Percentiles rank a stretch among this genome's conserved stretches.
These are phyloP conservation scores for Trichopoda pennipes DNA, from an alignment of 2,888 invertebrate species.

Conservation along the genomic window DNA sequence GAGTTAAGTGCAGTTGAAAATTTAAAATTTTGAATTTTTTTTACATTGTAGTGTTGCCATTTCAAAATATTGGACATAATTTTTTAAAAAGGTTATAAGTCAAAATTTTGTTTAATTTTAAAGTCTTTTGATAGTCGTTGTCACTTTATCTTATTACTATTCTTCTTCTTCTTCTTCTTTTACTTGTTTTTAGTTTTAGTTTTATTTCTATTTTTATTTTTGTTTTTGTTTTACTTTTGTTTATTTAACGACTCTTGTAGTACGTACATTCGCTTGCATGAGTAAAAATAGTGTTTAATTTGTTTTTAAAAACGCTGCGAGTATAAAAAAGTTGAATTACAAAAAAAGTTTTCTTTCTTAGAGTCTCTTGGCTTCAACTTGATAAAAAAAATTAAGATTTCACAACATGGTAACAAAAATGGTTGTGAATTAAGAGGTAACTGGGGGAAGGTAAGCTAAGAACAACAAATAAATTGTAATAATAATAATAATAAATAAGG, in stretches of 20 bases:
- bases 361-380: neutral
- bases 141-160: neutral
- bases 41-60: too few relatives aligned
- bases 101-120: too few relatives aligned
- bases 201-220: neutral
- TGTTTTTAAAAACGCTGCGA: slow-evolving; percentile 19
- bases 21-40: too few relatives aligned
- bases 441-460: neutral
- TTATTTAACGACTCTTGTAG: slow-evolving; percentile 10
- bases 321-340: slow-evolving; percentile 10
- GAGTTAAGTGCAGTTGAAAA: too few relatives aligned
- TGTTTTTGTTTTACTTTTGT: neutral
- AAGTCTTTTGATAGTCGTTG: slow-evolving; percentile 2
- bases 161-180: neutral
- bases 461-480: neutral
- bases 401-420: neutral
- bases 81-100: too few relatives aligned
- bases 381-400: slow-evolving; percentile 1
- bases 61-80: too few relatives aligned
- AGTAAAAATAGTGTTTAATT: slow-evolving; percentile 31
- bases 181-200: slow-evolving; percentile 15
- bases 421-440: neutral
- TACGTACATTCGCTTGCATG: neutral
- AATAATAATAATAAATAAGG: too few relatives aligned
- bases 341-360: slow-evolving; percentile 18